These are phyloP conservation scores for Nematostella vectensis DNA, from an alignment of 92 coral and sea anemone species.

Conservation along the genomic window DNA sequence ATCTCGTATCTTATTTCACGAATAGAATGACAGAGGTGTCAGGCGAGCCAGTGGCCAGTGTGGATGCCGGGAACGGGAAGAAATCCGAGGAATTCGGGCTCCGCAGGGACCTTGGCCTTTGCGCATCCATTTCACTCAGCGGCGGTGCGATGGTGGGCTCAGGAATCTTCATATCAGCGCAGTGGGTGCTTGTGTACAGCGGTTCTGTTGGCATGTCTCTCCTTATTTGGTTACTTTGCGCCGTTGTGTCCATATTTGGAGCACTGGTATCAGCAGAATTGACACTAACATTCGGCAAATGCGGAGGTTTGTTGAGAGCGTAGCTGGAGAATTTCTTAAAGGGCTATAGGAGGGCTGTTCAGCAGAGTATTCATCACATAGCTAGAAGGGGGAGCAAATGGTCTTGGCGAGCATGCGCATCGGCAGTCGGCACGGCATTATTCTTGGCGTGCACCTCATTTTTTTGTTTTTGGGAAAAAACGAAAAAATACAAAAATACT, in stretches of 20 bases:
- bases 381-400: too few species aligned
- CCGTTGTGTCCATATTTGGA: conserved; percentile 31
- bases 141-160: conserved; percentile 52
- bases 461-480: too few species aligned
- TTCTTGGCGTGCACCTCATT: too few species aligned
- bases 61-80: neutral
- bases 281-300: conserved; percentile 34
- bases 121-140: conserved; percentile 27
- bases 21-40: too few species aligned
- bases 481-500: too few species aligned
- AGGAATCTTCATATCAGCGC: conserved; percentile 45
- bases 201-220: conserved; percentile 55
- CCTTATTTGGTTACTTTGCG: conserved; percentile 40
- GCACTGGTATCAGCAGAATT: conserved; percentile 43
- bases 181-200: conserved; percentile 36
- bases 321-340: too few species aligned
- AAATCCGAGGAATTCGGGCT: conserved; percentile 1
- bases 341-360: too few species aligned
- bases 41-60: too few species aligned
- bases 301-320: conserved; percentile 38
- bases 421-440: too few species aligned
- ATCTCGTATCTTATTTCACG: too few species aligned
- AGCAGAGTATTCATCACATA: too few species aligned
- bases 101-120: conserved; percentile 36
- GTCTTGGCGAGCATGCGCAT: too few species aligned